phyloP scores from a whole-genome alignment of 1,140 invertebrate genomes.

The Aculops lycopersici region DNA sequence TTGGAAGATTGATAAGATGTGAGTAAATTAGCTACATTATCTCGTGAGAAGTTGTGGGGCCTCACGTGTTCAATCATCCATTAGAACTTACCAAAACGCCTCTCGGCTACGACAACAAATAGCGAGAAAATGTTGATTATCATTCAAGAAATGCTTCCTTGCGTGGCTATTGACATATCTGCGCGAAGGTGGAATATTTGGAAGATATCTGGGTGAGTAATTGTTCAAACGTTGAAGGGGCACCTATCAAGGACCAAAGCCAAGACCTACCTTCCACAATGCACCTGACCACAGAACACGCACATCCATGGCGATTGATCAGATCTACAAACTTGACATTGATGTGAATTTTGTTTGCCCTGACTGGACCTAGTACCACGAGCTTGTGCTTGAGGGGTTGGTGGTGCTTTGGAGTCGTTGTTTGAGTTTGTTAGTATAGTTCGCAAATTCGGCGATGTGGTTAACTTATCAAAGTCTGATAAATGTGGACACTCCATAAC shows the following conservation, averaged over 20 bases:
- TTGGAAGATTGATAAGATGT: conserved; percentile 5
- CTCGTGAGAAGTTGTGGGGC: not conserved
- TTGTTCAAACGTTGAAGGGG: not conserved
- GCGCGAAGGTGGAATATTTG: conserved; percentile 3
- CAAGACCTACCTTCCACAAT: conserved; percentile 26
- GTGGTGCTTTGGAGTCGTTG: conserved; percentile 3
- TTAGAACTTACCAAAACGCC: conserved; percentile 30
- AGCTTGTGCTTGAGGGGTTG: not conserved
- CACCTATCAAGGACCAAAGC: not conserved
- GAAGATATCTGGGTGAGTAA: not conserved
- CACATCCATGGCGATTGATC: conserved; percentile 38
- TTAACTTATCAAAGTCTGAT: conserved; percentile 14
- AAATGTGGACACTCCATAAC: conserved; percentile 18
- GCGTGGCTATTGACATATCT: conserved; percentile 42
- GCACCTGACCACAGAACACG: conserved; percentile 31
- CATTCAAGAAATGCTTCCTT: conserved; percentile 29
- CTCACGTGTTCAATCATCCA: not conserved
- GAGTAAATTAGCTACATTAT: not conserved
- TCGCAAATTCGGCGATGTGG: not conserved
- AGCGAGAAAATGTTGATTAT: conserved; percentile 28
- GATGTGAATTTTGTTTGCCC: conserved; percentile 10
- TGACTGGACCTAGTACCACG: not conserved
- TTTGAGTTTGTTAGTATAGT: not conserved
- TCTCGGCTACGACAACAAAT: conserved; percentile 37
- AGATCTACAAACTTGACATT: conserved; percentile 27